Percentiles rank a stretch among this genome's conserved stretches.
Conservation (phyloP, 2,888 invertebrate genomes). For the Nezara viridula region DNA sequence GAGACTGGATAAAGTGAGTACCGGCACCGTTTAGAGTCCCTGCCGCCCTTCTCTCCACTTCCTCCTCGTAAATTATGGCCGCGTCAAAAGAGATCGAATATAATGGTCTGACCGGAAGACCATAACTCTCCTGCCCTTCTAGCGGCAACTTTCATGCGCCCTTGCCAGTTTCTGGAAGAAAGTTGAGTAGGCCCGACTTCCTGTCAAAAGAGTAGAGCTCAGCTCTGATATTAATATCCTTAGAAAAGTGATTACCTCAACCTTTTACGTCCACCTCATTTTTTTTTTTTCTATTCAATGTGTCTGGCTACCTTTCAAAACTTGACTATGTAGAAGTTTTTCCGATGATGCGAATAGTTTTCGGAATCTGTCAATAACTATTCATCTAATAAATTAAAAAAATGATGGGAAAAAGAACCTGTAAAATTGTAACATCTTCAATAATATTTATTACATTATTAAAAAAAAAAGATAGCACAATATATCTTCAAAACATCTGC, state of each 20-base stretch:
- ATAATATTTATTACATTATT: too few relatives aligned
- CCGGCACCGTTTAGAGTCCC: neutral
- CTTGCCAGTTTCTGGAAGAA: neutral
- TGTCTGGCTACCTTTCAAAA: neutral
- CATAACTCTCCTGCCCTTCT: neutral
- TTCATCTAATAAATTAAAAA: too few relatives aligned
- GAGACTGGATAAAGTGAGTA: neutral
- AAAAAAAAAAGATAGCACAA: too few relatives aligned
- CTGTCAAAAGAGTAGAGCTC: neutral
- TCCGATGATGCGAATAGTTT: neutral
- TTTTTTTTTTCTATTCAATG: neutral
- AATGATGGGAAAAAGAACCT: too few relatives aligned
- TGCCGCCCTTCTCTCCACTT: neutral
- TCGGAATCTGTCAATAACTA: too few relatives aligned
- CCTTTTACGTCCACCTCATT: neutral
- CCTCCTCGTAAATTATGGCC: neutral
- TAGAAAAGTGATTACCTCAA: neutral
- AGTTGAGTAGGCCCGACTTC: neutral
- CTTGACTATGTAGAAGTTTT: neutral
- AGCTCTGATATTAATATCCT: neutral
- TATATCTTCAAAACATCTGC: too few relatives aligned
- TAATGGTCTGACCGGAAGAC: neutral
- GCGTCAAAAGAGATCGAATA: conserved; percentile 23
- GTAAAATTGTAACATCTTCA: too few relatives aligned
- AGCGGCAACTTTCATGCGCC: neutral